phyloP scores from a whole-genome alignment of 30 jellyfish, hydroid and myxozoan species.

The Aurelia aurita region DNA sequence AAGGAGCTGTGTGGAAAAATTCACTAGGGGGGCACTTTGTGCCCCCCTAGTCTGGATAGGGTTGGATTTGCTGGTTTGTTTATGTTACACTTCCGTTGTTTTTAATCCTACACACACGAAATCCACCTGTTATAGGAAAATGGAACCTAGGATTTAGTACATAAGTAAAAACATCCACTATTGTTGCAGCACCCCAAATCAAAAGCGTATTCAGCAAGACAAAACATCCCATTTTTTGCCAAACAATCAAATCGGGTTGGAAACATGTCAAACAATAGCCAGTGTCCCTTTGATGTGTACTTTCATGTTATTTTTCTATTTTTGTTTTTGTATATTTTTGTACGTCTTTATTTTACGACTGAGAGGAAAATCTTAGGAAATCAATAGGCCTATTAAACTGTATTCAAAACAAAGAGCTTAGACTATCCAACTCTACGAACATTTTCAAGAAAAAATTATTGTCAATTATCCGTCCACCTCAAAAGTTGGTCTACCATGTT shows the following conservation, averaged over 20 bases:
- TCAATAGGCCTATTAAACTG: slow-evolving; percentile 26
- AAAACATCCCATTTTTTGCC: slow-evolving; percentile 1
- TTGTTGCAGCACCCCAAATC: background rate
- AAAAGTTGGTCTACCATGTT: no score
- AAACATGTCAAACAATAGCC: background rate
- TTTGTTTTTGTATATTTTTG: slow-evolving; percentile 23
- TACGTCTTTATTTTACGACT: slow-evolving; percentile 21
- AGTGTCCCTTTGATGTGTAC: slow-evolving; percentile 25
- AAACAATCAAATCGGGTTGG: slow-evolving; percentile 10
- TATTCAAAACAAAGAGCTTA: slow-evolving; percentile 11
- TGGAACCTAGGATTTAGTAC: background rate
- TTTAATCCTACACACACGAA: background rate
- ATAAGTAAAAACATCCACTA: background rate
- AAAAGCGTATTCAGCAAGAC: background rate
- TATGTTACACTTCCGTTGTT: slow-evolving; percentile 10
- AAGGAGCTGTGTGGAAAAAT: no score
- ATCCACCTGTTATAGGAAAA: slow-evolving; percentile 5
- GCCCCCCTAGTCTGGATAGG: background rate
- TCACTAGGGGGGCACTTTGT: no score
- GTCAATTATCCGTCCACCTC: no score
- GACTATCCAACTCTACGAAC: no score
- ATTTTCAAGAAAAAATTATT: no score
- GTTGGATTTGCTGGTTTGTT: slow-evolving; percentile 2
- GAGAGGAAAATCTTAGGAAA: slow-evolving; percentile 7
- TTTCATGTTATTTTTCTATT: slow-evolving; percentile 12